Percentiles rank a stretch among this genome's conserved stretches.
phyloP scores from a whole-genome alignment of 2,113 vertebrate species.

The Hypanus sabinus region DNA sequence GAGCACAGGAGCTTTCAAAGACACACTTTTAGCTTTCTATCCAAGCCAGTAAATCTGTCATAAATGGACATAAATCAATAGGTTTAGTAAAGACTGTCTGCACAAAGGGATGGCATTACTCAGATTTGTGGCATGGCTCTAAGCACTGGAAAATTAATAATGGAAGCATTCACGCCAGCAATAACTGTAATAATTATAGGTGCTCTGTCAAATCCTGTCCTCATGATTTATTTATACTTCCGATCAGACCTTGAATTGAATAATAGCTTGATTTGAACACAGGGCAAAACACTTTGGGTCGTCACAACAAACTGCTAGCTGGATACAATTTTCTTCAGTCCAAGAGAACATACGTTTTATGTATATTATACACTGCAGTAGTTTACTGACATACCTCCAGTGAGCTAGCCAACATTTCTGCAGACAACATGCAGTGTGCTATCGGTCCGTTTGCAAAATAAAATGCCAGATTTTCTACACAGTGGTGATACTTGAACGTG shows the following conservation, averaged over 20 bases:
- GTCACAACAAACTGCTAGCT: neutral
- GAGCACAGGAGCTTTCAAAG: slow-evolving; percentile 5
- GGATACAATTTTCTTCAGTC: neutral
- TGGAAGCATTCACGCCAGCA: slow-evolving; percentile 17
- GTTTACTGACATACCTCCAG: neutral
- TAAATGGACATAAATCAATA: slow-evolving; percentile 52
- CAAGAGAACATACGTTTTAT: neutral
- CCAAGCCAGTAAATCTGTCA: slow-evolving; percentile 56
- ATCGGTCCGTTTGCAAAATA: neutral
- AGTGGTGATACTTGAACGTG: neutral
- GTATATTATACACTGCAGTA: neutral
- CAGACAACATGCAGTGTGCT: neutral
- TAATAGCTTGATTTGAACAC: neutral
- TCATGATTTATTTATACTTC: slow-evolving; percentile 18
- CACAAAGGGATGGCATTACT: neutral
- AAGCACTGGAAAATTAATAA: slow-evolving; percentile 34
- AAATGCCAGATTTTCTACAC: neutral
- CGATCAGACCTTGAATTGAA: neutral
- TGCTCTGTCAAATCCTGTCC: neutral
- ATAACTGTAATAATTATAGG: slow-evolving; percentile 31
- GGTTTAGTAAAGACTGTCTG: neutral
- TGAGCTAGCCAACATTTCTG: neutral
- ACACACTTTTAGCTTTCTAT: slow-evolving; percentile 39
- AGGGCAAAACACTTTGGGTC: neutral
- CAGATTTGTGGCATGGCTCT: slow-evolving; percentile 21